A percentile compares a stretch with the other conserved stretches of the same genome.
phyloP scores from a whole-genome alignment of 2,113 vertebrate genomes.

The Jacana jacana region DNA sequence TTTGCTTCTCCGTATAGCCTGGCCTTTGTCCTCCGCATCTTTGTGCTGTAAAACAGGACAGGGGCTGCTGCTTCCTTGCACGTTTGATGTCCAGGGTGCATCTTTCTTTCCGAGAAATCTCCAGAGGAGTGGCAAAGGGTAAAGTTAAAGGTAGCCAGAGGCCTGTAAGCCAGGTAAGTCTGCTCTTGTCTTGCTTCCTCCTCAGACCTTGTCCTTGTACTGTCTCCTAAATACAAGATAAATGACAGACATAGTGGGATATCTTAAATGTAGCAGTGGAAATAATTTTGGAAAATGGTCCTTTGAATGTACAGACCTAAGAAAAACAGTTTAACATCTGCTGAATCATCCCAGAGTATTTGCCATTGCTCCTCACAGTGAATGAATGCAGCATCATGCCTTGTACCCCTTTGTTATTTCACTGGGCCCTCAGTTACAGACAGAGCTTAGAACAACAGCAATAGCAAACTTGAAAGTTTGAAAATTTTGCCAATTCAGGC shows the following conservation, averaged over 20 bases:
- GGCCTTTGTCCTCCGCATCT: not conserved
- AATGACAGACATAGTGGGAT: not conserved
- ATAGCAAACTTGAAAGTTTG: not conserved
- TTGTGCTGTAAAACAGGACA: fast-evolving
- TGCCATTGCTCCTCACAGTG: not conserved
- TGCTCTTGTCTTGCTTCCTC: not conserved
- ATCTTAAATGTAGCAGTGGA: not conserved
- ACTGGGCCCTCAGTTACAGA: not conserved
- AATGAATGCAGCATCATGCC: not conserved
- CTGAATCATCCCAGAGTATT: not conserved
- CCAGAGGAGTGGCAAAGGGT: not conserved
- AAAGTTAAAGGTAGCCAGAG: not conserved
- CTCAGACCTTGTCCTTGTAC: not conserved
- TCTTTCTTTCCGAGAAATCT: not conserved
- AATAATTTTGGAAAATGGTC: not conserved
- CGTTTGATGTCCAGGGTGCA: not conserved
- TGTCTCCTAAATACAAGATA: not conserved
- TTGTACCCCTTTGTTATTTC: not conserved
- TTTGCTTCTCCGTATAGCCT: not conserved
- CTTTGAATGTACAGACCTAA: not conserved
- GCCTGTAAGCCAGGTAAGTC: not conserved
- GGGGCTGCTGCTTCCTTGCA: not conserved
- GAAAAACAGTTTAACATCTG: not conserved
- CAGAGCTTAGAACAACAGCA: not conserved
- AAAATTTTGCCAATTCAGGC: not conserved